Conservation (phyloP, 1,140 invertebrate genomes). For the Aplysia californica region DNA sequence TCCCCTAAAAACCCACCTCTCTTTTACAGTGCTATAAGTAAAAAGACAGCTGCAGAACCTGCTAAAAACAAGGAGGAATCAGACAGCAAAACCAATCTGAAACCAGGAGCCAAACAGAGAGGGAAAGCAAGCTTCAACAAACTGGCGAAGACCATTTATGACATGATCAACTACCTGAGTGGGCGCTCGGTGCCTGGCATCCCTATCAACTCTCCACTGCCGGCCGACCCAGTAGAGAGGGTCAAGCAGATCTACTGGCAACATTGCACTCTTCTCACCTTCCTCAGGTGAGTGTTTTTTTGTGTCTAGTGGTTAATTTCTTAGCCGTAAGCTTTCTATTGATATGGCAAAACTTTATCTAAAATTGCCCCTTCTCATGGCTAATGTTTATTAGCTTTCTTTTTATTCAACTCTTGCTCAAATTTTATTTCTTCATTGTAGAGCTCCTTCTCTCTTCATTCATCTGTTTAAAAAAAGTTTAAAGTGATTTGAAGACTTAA, state of each 20-base stretch:
- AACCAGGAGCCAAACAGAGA: not conserved
- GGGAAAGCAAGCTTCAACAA: slow-evolving; percentile 46
- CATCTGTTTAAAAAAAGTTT: too few relatives aligned
- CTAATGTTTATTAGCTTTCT: too few relatives aligned
- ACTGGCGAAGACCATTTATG: slow-evolving; percentile 65
- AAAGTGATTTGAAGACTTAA: too few relatives aligned
- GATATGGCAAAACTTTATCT: too few relatives aligned
- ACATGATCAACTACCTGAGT: slow-evolving; percentile 64
- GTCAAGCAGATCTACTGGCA: slow-evolving; percentile 67
- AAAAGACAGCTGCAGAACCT: slow-evolving; percentile 41
- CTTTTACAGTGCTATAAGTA: slow-evolving; percentile 49
- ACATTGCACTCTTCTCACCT: slow-evolving; percentile 66
- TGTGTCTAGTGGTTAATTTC: too few relatives aligned
- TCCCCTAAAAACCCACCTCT: not conserved
- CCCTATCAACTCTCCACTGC: slow-evolving; percentile 58
- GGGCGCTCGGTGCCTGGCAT: slow-evolving; percentile 64
- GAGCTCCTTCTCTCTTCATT: too few relatives aligned
- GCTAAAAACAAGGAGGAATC: not conserved
- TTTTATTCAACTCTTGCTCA: too few relatives aligned
- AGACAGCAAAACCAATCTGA: not conserved
- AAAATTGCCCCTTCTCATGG: too few relatives aligned
- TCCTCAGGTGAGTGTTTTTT: slow-evolving; percentile 58
- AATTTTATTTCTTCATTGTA: too few relatives aligned
- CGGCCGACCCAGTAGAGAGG: slow-evolving; percentile 60
- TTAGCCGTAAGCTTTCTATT: too few relatives aligned